Base-by-base conservation (phyloP, 1,140 invertebrate species). In the Caenorhabditis elegans region DNA sequence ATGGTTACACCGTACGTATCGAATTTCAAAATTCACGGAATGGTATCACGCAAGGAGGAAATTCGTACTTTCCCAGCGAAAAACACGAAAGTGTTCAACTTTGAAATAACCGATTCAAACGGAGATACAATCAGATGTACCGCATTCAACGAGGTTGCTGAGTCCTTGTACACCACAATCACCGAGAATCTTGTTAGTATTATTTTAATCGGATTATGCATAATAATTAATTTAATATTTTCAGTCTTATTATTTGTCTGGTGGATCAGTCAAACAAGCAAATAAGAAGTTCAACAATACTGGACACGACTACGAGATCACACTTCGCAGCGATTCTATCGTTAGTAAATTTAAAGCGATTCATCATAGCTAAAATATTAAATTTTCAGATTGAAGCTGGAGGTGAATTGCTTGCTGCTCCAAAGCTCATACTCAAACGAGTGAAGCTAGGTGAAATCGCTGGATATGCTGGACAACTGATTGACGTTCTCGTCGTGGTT, bases 231-330 rank as follows among this genome's bases (percentile, higher is more conserved):
- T 46, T 6, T 93, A 94, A 84, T 93, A 43, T 13, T 81, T 84
- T 36, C 76, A 95, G 91, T 93, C 97, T 4, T 98, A 96, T 90
- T 97, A 93, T 86, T 93, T 99, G 43, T 94, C 93, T 28, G 93
- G 93, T 17, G 78, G 82, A 43, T 85, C 91, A 24, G 88, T 98
- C 10, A 98, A 97, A 90, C 92, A 94, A 19, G 96, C 96, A 0
- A 98, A 98, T 90, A 97, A 96, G 90, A 93, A 95, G 87, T 98
- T 93, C 88, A 93, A 92, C 17, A 93, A 91, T 49, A 89, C 97
- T 13, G 94, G 95, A 60, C 96, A 98, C 90, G 95, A 98, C 89
- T 99, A 98, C 89, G 97, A 99, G 89, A 94, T 99, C 93, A 94
- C 94, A 0, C 93, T 98, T 86, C 93, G 91, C n/a, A 90, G 91